Base-by-base conservation (phyloP, 1,140 invertebrate species). In the Rhyzopertha dominica region DNA sequence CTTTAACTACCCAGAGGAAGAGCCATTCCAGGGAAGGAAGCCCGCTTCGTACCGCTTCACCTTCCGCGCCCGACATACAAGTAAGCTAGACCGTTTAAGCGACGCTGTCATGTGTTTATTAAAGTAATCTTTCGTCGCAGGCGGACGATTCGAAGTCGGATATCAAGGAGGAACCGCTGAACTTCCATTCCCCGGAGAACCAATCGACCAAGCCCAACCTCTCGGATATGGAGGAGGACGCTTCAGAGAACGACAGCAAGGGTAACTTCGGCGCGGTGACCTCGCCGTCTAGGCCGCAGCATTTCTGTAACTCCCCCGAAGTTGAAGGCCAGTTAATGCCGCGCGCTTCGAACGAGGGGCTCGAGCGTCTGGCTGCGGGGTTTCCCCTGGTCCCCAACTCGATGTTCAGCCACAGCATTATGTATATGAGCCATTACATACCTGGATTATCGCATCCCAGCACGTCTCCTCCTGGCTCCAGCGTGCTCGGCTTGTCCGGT, bases 371-470 rank as follows among this genome's bases (percentile, higher is more conserved):
- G 36, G 70, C 70, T 28, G 71, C 77, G 4, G 76, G 77, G 17
- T 88, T 89, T 61, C 84, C 86, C 2, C 71, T 90, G 63, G 82
- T 88, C 1, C 84, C 85, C 24, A 87, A 87, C 61, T 82, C 83
- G 1, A 86, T 90, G 81, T 89, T 90, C 65, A 71, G 70, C 37
- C 87, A 89, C 59, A 84, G 84, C 44, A 88, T 91, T 54, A 89
- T 90, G 84, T 90, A 90, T 63, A 90, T 92, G 87, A 87, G 85
- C 53, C 87, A 88, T 59, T 90, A 90, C 62, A 84, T 87, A 59
- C 82, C 78, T 30, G 75, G 74, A 7, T 58, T 81, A 63, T 63
- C 73, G 56, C 51, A 73, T 64, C 65, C 56, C 50, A 71, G 58
- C 65, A 69, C 52, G 62, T 65, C 60, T 66, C 71, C 69, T 57